phyloP scores from a whole-genome alignment of 2,113 vertebrate species.

The Scophthalmus maximus region DNA sequence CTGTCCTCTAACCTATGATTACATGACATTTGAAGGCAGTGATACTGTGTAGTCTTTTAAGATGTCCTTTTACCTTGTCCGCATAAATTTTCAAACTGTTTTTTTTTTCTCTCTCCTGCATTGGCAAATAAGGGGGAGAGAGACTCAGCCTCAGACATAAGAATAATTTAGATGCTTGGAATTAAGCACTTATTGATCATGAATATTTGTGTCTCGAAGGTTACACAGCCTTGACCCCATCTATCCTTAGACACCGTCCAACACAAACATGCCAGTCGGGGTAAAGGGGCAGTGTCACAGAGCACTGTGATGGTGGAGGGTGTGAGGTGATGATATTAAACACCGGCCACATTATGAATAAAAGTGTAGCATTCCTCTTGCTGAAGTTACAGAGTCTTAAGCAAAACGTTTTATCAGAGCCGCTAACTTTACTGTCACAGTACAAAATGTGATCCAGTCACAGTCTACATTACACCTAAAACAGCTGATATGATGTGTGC shows the following conservation, averaged over 20 bases:
- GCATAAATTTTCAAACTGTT: conserved; percentile 75
- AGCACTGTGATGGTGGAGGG: conserved; percentile 45
- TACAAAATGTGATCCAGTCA: neutral
- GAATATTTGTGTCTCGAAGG: conserved; percentile 86
- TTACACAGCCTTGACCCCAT: conserved; percentile 79
- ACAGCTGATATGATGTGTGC: neutral
- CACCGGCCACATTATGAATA: neutral
- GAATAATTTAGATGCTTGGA: conserved; percentile 81
- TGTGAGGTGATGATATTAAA: conserved; percentile 34
- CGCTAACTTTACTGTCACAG: neutral
- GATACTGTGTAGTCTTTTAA: conserved; percentile 77
- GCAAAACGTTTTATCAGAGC: no score
- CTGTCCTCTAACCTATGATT: conserved; percentile 78
- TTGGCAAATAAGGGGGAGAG: conserved; percentile 30
- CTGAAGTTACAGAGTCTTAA: neutral
- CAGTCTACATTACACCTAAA: neutral
- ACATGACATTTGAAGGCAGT: conserved; percentile 80
- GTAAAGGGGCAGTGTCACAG: conserved; percentile 71
- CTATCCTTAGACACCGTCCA: conserved; percentile 73
- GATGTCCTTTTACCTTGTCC: conserved; percentile 76
- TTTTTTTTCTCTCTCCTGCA: conserved; percentile 41
- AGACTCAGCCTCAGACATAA: conserved; percentile 58
- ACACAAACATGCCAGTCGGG: conserved; percentile 73
- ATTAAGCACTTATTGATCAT: conserved; percentile 84
- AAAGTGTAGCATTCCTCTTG: neutral